A percentile compares a stretch with the other conserved stretches of the same genome.
Evolutionary conservation across 2,797 vertebrate species (phyloP).

Genomic region (Oreonectes daqikongensis): DNA sequence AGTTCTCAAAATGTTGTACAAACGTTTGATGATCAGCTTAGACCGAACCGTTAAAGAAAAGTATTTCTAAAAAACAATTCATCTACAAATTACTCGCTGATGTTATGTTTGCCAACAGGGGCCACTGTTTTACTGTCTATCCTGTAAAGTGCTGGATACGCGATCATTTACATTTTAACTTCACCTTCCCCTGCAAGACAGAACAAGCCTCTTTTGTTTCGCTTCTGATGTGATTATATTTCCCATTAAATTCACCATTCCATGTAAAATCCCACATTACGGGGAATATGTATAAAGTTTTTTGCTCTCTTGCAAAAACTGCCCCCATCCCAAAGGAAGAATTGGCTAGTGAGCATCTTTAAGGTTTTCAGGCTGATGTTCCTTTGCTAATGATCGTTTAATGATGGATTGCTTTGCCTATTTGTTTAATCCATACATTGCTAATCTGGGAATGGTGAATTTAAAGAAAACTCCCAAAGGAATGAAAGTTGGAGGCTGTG

Average conservation of each 20-base stretch:
- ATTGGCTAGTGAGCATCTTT: conserved; percentile 5
- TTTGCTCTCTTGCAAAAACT: not conserved
- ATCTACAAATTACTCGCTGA: too few relatives aligned
- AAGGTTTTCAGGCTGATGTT: conserved; percentile 19
- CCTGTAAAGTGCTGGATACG: not conserved
- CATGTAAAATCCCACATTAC: conserved; percentile 27
- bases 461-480: not conserved
- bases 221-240: conserved; percentile 20
- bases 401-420: not conserved
- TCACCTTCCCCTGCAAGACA: not conserved
- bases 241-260: conserved; percentile 23
- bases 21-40: too few relatives aligned
- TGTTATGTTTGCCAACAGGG: conserved; percentile 17
- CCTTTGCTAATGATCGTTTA: not conserved
- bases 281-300: conserved; percentile 16
- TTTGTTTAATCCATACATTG: not conserved
- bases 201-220: conserved; percentile 15
- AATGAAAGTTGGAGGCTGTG: not conserved
- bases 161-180: conserved; percentile 13
- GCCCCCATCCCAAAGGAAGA: not conserved
- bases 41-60: too few relatives aligned
- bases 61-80: too few relatives aligned
- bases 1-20: too few relatives aligned
- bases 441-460: not conserved
- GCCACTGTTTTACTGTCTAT: conserved; percentile 27